Base-by-base conservation (phyloP, 1,140 invertebrate genomes). In the Tribolium castaneum region DNA sequence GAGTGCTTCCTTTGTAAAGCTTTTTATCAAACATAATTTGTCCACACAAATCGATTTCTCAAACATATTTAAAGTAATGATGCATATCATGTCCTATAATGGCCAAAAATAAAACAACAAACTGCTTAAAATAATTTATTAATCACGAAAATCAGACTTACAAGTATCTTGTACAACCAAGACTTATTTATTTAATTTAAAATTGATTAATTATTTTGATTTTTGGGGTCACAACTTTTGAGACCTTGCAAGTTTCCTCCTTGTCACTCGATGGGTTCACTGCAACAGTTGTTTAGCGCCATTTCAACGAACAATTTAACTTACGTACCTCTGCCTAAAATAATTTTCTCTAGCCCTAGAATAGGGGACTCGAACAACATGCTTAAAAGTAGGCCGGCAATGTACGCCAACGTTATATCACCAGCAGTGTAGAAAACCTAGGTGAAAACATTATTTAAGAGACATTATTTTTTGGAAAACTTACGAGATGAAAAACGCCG, bases 401-500 rank as follows among this genome's bases (percentile, higher is more conserved):
- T 1, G 30, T 72, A 79, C 0, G 78, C 70, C 13, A 62, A 14
- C 13, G 30, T 34, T 6, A 79, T 76, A 51, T 79, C 78, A 12
- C 73, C 74, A 6, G 50, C 16, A 13, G 73, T 56, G 14, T 71
- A 25, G 9, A 13, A 76, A n/a, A 51, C 6, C 78, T 79, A 14
- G 22, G 3, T 30, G 0, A 79, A 79, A 62, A 16, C 6, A 25
- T 10, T 6, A 34, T 13, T 4, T 6, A 66, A n/a, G 6, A 50
- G 54, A 19, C 16, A 10, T 22, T 5, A 13, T 35, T 50, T 16
- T 30, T 14, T 73, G 14, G 34, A 74, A 10, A 72, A 75, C 82
- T 88, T 87, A 90, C 89, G 86, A 90, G 82, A 84, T 84, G 84
- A 81, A 87, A 87, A 78, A 86, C 85, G 75, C 87, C 87, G 73